These are phyloP conservation scores for Lasioglossum villosulum DNA, from an alignment of 2,888 invertebrate genomes.

Conservation along the genomic window DNA sequence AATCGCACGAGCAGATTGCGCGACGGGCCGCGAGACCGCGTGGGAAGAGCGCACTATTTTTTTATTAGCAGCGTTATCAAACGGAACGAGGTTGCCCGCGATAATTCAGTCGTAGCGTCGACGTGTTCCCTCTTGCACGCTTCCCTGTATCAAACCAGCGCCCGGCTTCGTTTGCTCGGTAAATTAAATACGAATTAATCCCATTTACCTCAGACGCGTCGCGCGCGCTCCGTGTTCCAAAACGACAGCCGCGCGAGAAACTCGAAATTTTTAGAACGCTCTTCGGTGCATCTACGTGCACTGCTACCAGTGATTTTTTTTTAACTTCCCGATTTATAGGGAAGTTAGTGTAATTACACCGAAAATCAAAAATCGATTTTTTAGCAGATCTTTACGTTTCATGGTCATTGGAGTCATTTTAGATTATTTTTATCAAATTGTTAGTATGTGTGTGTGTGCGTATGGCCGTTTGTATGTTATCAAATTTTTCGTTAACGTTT, in stretches of 20 bases:
- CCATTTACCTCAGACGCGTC: constrained; percentile 30
- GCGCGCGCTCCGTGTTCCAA: not conserved
- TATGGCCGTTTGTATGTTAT: too few relatives aligned
- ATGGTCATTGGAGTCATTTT: too few relatives aligned
- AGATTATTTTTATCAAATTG: too few relatives aligned
- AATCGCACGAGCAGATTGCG: not conserved
- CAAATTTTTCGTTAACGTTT: too few relatives aligned
- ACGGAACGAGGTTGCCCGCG: not conserved
- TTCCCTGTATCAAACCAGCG: constrained; percentile 25
- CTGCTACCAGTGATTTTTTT: not conserved
- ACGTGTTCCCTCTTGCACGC: constrained; percentile 16
- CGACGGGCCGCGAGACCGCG: not conserved
- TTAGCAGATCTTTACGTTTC: too few relatives aligned
- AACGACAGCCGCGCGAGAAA: not conserved
- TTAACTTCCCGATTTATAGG: too few relatives aligned
- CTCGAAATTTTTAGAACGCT: not conserved
- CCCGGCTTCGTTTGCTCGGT: constrained; percentile 45
- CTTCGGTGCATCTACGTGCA: not conserved
- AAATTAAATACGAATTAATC: constrained; percentile 54
- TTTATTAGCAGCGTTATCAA: constrained; percentile 6
- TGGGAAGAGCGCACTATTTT: not conserved
- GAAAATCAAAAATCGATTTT: too few relatives aligned
- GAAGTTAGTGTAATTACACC: too few relatives aligned
- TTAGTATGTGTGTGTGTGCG: too few relatives aligned
- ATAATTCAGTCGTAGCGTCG: constrained; percentile 27